phyloP scores from a whole-genome alignment of 2,113 vertebrate genomes.

The Argyrosomus japonicus region DNA sequence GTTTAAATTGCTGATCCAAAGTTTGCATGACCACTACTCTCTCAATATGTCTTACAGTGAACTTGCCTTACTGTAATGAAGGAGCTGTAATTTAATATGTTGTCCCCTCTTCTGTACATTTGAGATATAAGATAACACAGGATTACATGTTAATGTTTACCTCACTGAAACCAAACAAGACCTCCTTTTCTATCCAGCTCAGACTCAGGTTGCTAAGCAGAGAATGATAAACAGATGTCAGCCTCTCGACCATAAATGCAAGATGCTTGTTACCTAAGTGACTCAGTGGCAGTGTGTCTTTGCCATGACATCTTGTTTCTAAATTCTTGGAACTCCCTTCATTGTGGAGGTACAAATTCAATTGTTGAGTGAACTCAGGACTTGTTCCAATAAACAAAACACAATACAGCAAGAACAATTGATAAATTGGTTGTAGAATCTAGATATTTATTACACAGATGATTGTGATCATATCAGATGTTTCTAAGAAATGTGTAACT shows the following conservation, averaged over 20 bases:
- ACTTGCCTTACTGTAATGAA: neutral
- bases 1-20: neutral
- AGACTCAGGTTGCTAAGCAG: constrained; percentile 22
- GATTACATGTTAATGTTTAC: constrained; percentile 16
- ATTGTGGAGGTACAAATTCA: neutral
- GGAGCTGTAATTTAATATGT: neutral
- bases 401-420: neutral
- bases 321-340: neutral
- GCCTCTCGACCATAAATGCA: neutral
- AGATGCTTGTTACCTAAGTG: neutral
- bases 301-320: neutral
- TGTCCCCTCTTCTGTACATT: neutral
- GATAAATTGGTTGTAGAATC: neutral
- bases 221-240: constrained; percentile 23
- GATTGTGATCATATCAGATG: constrained; percentile 19
- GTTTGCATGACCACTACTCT: too few relatives aligned
- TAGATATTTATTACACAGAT: constrained; percentile 10
- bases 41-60: neutral
- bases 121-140: neutral
- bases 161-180: constrained; percentile 6
- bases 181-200: neutral
- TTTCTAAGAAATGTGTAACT: constrained; percentile 4
- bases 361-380: neutral
- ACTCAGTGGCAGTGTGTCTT: constrained; percentile 1
- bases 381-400: neutral